Conservation (phyloP, 2,797 vertebrate genomes). For the Pelodytes ibericus region DNA sequence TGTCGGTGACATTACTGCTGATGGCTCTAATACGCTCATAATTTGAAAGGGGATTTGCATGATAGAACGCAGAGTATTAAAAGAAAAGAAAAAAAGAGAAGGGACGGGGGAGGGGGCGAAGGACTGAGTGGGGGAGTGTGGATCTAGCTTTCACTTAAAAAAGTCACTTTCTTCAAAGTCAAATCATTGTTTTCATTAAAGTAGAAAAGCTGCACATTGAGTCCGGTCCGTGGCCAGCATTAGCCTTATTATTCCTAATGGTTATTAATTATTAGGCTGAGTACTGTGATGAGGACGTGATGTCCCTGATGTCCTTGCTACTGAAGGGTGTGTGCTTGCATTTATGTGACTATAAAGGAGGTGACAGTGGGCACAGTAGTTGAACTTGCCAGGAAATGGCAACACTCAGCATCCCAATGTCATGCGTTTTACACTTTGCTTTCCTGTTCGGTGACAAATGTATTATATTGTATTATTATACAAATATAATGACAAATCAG, state of each 20-base stretch:
- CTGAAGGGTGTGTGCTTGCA: slow-evolving; percentile 59
- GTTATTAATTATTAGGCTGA: slow-evolving; percentile 83
- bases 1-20: slow-evolving; percentile 99
- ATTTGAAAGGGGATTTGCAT: slow-evolving; percentile 99
- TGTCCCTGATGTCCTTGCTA: slow-evolving; percentile 80
- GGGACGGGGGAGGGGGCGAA: slow-evolving; percentile 57
- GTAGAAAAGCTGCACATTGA: slow-evolving; percentile 69
- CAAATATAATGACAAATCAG: no score
- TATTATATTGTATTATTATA: no score
- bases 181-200: slow-evolving; percentile 90
- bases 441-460: not conserved
- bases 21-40: slow-evolving; percentile 99
- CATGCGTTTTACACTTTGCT: not conserved
- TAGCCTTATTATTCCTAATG: slow-evolving; percentile 82
- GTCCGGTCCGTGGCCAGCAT: slow-evolving; percentile 71
- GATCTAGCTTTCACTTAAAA: slow-evolving; percentile 92
- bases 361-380: slow-evolving; percentile 24
- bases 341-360: slow-evolving; percentile 34
- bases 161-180: slow-evolving; percentile 99
- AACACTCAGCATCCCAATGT: not conserved
- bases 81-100: slow-evolving; percentile 87
- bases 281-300: slow-evolving; percentile 75
- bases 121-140: slow-evolving; percentile 71
- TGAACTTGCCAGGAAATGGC: slow-evolving; percentile 6
- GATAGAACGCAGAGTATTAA: slow-evolving; percentile 99